Evolutionary conservation across 2,113 vertebrate genomes (phyloP), one percentile per base, ranked within the genome.

Genomic region (Paralichthys olivaceus): DNA sequence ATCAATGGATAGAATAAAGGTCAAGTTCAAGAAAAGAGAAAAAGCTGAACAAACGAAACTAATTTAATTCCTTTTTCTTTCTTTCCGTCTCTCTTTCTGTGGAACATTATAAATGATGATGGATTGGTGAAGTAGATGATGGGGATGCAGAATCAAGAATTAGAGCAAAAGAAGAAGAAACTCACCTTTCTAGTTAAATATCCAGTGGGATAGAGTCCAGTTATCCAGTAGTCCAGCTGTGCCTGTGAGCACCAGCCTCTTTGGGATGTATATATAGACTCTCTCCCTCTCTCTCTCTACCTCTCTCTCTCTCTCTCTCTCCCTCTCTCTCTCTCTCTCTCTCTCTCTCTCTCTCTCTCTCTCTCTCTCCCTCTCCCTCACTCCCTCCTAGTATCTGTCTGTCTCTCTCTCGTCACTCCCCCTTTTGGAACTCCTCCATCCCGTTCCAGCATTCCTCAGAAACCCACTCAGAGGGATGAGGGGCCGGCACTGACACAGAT

Each of bases 371-470:
- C 77, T 55, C 65, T 51, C 69, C 54, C 49, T 69, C 69, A 77
- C 61, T 89, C 0, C 34, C 66, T 15, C 47, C 40, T 34, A 22
- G 80, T 91, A 56, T 57, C 64, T 65, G 63, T 86, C 83, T 63
- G 77, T 75, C 78, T 47, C 82, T 53, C 74, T 60, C 68, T 89
- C 0, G 93, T 91, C 94, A 93, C 94, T 93, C 93, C 94, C 90
- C 90, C 93, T 93, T 49, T 89, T 93, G 90, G 90, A 94, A 90
- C 87, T 87, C 82, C 88, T 93, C 93, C 92, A 92, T 94, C 92
- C 74, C 80, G 57, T 89, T 84, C 75, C 75, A 90, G 87, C 93
- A 94, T 95, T 95, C 93, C 92, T 84, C 69, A 73, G 70, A 90
- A 92, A 87, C 93, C 92, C 91, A 92, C 91, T 93, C 84, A 7